phyloP scores from a whole-genome alignment of 2,113 vertebrate species.

The Cinclus mexicanus region DNA sequence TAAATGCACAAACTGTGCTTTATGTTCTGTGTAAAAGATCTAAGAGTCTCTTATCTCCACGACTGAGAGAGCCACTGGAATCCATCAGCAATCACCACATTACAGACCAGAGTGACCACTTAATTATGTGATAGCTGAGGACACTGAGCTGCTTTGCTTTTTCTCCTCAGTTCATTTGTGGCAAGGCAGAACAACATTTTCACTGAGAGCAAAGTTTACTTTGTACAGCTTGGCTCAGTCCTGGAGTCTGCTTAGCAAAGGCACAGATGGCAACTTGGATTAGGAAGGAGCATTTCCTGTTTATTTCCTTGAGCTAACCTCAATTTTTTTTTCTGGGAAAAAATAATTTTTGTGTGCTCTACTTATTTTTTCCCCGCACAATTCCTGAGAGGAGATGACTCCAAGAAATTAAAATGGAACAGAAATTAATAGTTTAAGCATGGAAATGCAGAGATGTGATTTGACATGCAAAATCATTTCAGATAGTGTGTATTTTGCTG shows the following conservation, averaged over 20 bases:
- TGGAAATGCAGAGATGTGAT: not conserved
- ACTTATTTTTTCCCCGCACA: accelerated
- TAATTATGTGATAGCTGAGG: not conserved
- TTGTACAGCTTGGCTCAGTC: not conserved
- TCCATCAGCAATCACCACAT: not conserved
- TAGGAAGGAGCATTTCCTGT: constrained; percentile 37
- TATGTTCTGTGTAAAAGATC: not conserved
- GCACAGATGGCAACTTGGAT: not conserved
- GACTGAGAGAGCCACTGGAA: not conserved
- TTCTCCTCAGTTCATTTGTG: not conserved
- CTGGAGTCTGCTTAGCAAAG: not conserved
- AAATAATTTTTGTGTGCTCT: not conserved
- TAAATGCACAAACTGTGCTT: not conserved
- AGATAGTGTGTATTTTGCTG: not conserved
- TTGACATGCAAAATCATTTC: not conserved
- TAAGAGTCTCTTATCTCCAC: not conserved
- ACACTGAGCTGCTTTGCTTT: not conserved
- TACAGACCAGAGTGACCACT: not conserved
- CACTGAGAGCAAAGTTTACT: not conserved
- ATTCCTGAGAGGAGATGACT: not conserved
- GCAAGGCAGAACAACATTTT: not conserved
- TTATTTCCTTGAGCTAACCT: constrained; percentile 4
- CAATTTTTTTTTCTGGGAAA: not conserved
- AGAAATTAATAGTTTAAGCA: not conserved
- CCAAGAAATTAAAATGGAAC: not conserved